Percentiles rank a stretch among this genome's conserved stretches.
Evolutionary conservation across 2,888 invertebrate genomes (phyloP).

Genomic region (Pocota personata): DNA sequence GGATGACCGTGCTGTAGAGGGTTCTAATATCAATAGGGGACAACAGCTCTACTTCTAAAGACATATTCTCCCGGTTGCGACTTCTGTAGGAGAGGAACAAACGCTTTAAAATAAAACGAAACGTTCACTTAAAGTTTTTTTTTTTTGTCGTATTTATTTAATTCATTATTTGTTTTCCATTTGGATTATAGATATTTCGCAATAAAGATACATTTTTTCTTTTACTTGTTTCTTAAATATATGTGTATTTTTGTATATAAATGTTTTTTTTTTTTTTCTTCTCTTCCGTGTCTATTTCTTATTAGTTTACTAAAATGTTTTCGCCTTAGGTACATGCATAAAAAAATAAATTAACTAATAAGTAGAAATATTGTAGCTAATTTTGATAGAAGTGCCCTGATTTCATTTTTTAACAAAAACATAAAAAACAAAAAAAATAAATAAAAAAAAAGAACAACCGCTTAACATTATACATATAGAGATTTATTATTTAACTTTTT

Average conservation of each 20-base stretch:
- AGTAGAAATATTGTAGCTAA: conserved; percentile 44
- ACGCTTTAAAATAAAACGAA: too few relatives aligned
- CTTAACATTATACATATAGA: conserved; percentile 60
- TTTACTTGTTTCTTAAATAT: conserved; percentile 55
- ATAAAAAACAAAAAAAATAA: conserved; percentile 43
- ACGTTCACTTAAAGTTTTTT: neutral
- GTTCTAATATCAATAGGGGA: too few relatives aligned
- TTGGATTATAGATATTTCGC: conserved; percentile 67
- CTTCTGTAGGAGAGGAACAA: too few relatives aligned
- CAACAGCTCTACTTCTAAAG: too few relatives aligned
- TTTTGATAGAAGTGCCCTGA: conserved; percentile 68
- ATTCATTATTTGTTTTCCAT: conserved; percentile 59
- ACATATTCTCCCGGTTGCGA: too few relatives aligned
- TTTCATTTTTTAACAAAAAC: conserved; percentile 19
- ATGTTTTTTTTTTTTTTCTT: conserved; percentile 39
- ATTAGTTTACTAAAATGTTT: conserved; percentile 43
- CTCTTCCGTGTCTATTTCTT: conserved; percentile 69
- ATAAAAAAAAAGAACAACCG: conserved; percentile 48
- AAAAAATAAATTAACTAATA: conserved; percentile 65
- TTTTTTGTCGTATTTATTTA: conserved; percentile 44
- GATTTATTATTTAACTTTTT: conserved; percentile 54
- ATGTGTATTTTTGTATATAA: conserved; percentile 53
- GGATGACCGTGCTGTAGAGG: too few relatives aligned
- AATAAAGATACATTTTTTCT: conserved; percentile 64
- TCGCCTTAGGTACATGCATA: conserved; percentile 70